These are phyloP conservation scores for Ailurus styani DNA, from an alignment of 2,113 vertebrate species.

Conservation along the genomic window DNA sequence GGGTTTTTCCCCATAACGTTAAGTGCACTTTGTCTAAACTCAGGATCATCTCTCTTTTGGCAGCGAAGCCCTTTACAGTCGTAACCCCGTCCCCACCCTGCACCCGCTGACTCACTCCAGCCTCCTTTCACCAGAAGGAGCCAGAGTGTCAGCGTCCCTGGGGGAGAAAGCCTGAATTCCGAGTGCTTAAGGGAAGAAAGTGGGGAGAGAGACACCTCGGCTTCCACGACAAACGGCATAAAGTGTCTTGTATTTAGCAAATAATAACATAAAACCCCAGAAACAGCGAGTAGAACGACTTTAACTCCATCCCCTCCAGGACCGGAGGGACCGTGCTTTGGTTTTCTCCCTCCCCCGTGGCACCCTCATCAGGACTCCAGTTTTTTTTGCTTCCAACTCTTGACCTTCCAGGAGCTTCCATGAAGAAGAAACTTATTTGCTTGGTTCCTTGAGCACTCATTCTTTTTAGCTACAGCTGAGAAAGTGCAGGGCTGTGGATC, in stretches of 20 bases:
- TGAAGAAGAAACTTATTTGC: background rate
- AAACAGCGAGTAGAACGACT: background rate
- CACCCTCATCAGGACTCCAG: background rate
- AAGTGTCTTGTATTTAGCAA: background rate
- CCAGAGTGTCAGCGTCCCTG: background rate
- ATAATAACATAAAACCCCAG: background rate
- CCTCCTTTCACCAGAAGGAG: background rate
- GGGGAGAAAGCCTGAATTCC: background rate
- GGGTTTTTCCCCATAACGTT: background rate
- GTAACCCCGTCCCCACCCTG: background rate
- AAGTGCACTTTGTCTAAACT: constrained; percentile 5
- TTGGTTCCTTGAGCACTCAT: background rate
- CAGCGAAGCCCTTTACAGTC: background rate
- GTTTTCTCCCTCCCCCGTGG: background rate
- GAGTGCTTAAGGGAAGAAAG: background rate
- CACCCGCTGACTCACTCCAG: background rate
- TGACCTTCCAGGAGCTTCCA: background rate
- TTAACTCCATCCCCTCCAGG: background rate
- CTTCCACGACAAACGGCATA: background rate
- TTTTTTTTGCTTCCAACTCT: background rate
- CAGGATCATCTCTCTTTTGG: background rate
- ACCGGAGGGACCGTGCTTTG: background rate
- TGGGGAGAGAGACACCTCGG: background rate
- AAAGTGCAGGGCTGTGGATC: background rate
- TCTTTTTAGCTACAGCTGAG: background rate